phyloP scores from a whole-genome alignment of 92 coral and sea anemone genomes.

The Phenganax subtilis region DNA sequence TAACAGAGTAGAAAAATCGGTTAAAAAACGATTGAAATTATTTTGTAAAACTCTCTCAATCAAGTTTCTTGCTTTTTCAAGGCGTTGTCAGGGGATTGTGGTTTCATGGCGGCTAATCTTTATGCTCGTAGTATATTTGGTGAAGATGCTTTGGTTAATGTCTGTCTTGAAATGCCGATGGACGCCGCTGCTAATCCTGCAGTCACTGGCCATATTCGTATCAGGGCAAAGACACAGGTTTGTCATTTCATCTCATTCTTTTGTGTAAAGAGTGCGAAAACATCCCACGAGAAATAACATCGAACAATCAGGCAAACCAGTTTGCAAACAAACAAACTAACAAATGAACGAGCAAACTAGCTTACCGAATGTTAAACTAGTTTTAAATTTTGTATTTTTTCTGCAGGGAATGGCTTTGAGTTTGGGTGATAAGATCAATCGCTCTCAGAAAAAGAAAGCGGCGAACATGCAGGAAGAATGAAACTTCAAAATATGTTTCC shows the following conservation, averaged over 20 bases:
- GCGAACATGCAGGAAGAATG: conserved; percentile 29
- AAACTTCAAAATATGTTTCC: background rate
- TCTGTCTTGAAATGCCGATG: conserved; percentile 82
- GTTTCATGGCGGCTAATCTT: conserved; percentile 95
- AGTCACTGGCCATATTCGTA: conserved; percentile 95
- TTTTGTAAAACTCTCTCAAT: background rate
- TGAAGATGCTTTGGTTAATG: conserved; percentile 94
- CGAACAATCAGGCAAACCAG: background rate
- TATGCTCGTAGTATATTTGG: conserved; percentile 99
- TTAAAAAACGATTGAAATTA: no score
- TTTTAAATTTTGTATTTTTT: background rate
- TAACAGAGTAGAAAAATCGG: no score
- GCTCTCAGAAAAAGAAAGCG: conserved; percentile 79
- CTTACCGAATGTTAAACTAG: background rate
- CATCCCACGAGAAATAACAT: no score
- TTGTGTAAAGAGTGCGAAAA: background rate
- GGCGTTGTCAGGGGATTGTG: conserved; percentile 94
- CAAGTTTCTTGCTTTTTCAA: conserved; percentile 24
- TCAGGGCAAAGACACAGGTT: conserved; percentile 98
- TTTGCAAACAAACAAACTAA: background rate
- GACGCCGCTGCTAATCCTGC: conserved; percentile 71
- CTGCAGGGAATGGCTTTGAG: conserved; percentile 96
- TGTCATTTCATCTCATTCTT: background rate
- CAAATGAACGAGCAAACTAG: background rate
- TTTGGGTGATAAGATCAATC: conserved; percentile 92